These are phyloP conservation scores for Lordiphosa fenestrarum DNA, from an alignment of 2,888 invertebrate genomes.

Conservation along the genomic window DNA sequence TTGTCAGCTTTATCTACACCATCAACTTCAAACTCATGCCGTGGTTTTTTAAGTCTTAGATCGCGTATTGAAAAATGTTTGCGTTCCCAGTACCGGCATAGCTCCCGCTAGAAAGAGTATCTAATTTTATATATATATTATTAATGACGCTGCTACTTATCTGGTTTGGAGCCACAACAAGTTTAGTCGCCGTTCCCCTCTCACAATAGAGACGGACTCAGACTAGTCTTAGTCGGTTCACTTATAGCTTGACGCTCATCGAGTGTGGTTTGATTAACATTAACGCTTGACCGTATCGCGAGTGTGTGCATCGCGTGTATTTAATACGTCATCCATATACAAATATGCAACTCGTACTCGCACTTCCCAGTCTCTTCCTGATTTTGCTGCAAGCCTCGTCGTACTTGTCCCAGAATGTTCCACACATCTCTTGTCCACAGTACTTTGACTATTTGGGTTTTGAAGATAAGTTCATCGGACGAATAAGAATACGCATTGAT, in stretches of 20 bases:
- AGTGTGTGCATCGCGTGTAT: slow-evolving; percentile 7
- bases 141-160: too few species aligned
- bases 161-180: background rate
- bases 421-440: slow-evolving; percentile 57
- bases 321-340: slow-evolving; percentile 2
- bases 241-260: slow-evolving; percentile 38
- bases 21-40: too few species aligned
- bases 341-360: slow-evolving; percentile 35
- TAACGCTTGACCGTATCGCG: slow-evolving; percentile 10
- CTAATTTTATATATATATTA: too few species aligned
- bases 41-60: too few species aligned
- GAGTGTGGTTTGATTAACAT: slow-evolving; percentile 31
- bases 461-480: slow-evolving; percentile 48
- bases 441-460: slow-evolving; percentile 56
- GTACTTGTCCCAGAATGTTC: slow-evolving; percentile 40
- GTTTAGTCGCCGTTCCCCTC: background rate
- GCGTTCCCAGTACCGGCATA: too few species aligned
- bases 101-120: too few species aligned
- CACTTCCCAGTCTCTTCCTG: slow-evolving; percentile 17
- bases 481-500: slow-evolving; percentile 46
- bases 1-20: too few species aligned
- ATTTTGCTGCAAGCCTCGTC: slow-evolving; percentile 12
- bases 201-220: slow-evolving; percentile 10
- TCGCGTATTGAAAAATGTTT: too few species aligned
- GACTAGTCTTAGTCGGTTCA: slow-evolving; percentile 15